Evolutionary conservation across 2,113 vertebrate species (phyloP).

Genomic region (Oenanthe melanoleuca): DNA sequence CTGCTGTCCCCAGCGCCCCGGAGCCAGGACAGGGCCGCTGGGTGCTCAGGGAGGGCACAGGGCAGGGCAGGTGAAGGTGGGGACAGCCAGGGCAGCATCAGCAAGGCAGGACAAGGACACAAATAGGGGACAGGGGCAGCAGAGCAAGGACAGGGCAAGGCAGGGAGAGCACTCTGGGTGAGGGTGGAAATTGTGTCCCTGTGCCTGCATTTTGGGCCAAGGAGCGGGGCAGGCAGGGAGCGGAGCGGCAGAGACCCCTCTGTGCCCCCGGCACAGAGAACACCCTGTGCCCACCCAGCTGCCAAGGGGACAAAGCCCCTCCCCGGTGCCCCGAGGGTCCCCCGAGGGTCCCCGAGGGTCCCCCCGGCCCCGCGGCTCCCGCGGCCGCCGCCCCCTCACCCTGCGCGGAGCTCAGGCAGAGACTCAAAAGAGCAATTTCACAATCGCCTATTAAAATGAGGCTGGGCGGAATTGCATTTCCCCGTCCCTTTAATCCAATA

Average conservation of each 20-base stretch:
- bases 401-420: not conserved
- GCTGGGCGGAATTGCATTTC: slow-evolving; percentile 34
- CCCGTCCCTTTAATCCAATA: slow-evolving; percentile 51
- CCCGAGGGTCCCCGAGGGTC: not conserved
- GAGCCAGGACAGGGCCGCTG: fast-evolving
- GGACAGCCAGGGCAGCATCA: not conserved
- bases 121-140: not conserved
- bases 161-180: not conserved
- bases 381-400: not conserved
- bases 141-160: not conserved
- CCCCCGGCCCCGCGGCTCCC: not conserved
- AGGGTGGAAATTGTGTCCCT: fast-evolving
- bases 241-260: not conserved
- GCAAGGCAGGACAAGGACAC: not conserved
- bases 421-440: slow-evolving; percentile 10
- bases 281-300: not conserved
- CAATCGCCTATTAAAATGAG: not conserved
- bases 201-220: not conserved
- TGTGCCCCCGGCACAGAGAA: not conserved
- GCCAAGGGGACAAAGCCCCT: not conserved
- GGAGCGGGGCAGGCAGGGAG: not conserved
- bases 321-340: not conserved
- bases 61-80: not conserved
- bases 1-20: not conserved
- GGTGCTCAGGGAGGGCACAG: not conserved